These are phyloP conservation scores for Ostrea denselamellosa DNA, from an alignment of 1,140 invertebrate genomes.

Conservation along the genomic window DNA sequence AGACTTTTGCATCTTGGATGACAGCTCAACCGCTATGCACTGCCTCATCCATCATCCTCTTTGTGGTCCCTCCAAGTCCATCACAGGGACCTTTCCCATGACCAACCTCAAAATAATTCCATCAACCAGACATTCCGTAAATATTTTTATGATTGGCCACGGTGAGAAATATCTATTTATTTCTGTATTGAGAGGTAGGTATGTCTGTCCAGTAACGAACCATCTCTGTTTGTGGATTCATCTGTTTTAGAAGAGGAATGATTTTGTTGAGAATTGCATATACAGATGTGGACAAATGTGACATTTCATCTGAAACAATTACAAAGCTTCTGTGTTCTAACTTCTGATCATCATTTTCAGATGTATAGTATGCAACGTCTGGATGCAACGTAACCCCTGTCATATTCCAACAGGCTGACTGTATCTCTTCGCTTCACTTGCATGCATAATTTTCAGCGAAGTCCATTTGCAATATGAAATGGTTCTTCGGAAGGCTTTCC, in stretches of 20 bases:
- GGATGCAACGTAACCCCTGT: slow-evolving; percentile 59
- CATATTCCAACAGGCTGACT: slow-evolving; percentile 56
- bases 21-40: slow-evolving; percentile 54
- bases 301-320: slow-evolving; percentile 52
- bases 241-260: slow-evolving; percentile 41
- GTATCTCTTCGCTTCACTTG: slow-evolving; percentile 54
- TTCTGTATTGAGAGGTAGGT: slow-evolving; percentile 59
- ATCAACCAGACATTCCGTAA: slow-evolving; percentile 33
- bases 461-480: slow-evolving; percentile 59
- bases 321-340: slow-evolving; percentile 52
- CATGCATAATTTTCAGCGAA: slow-evolving; percentile 63
- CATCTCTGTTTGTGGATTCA: not conserved
- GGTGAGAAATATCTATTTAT: slow-evolving; percentile 44
- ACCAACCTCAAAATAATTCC: slow-evolving; percentile 57
- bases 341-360: not conserved
- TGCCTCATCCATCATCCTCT: slow-evolving; percentile 58
- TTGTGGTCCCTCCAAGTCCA: slow-evolving; percentile 59
- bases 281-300: slow-evolving; percentile 51
- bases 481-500: slow-evolving; percentile 52
- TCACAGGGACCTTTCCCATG: slow-evolving; percentile 66
- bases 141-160: slow-evolving; percentile 28
- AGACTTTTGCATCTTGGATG: slow-evolving; percentile 60
- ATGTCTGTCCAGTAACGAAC: slow-evolving; percentile 61
- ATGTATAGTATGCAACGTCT: slow-evolving; percentile 36
- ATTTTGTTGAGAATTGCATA: slow-evolving; percentile 49